phyloP scores from a whole-genome alignment of 2,888 invertebrate species.

The Monochamus alternatus region DNA sequence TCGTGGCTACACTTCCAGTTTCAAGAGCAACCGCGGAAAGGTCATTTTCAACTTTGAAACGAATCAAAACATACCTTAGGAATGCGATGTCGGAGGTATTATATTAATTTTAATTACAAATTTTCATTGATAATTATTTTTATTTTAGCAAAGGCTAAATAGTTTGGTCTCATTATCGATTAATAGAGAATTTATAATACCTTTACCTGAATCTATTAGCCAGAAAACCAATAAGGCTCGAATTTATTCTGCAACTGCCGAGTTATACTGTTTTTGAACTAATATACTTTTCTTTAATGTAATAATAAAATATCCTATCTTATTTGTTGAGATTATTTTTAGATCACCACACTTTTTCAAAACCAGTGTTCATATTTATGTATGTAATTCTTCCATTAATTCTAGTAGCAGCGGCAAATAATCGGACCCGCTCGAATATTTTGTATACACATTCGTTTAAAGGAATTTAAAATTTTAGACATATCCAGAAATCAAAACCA shows the following conservation, averaged over 20 bases:
- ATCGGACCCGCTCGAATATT: too few species aligned
- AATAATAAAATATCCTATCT: too few species aligned
- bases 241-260: neutral
- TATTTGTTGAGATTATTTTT: too few species aligned
- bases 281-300: neutral
- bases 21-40: neutral
- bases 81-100: neutral
- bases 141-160: neutral
- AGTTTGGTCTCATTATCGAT: neutral
- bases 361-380: too few species aligned
- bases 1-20: neutral
- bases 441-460: too few species aligned
- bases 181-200: neutral
- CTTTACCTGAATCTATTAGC: slow-evolving; percentile 1
- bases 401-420: too few species aligned
- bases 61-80: too few species aligned
- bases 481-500: too few species aligned
- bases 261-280: neutral
- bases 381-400: too few species aligned
- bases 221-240: neutral
- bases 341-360: too few species aligned
- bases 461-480: too few species aligned
- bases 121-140: neutral
- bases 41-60: neutral
- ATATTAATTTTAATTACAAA: neutral